Evolutionary conservation across 1,140 invertebrate genomes (phyloP).

Genomic region (Drosophila ogumai): DNA sequence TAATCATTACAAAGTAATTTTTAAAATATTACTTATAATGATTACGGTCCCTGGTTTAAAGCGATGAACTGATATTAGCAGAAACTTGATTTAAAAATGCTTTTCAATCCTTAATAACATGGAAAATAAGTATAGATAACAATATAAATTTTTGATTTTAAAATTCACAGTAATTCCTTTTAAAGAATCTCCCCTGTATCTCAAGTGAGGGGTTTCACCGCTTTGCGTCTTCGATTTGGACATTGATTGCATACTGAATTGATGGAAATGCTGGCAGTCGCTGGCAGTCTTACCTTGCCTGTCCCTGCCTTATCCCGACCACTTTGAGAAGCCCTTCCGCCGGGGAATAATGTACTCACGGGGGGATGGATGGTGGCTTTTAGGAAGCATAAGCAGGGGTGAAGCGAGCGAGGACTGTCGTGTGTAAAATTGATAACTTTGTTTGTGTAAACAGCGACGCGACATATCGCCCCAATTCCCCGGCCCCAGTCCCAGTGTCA

Average conservation of each 20-base stretch:
- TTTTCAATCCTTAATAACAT: too few relatives aligned
- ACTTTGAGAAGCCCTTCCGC: constrained; percentile 47
- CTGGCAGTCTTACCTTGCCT: constrained; percentile 20
- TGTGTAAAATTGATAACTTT: constrained; percentile 84
- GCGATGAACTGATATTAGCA: too few relatives aligned
- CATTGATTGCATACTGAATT: constrained; percentile 82
- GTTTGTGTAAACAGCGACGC: constrained; percentile 82
- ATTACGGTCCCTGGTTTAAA: too few relatives aligned
- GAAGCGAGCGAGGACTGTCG: constrained; percentile 38
- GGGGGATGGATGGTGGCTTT: background rate
- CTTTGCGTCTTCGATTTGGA: constrained; percentile 72
- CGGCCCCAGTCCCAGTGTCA: background rate
- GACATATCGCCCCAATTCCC: constrained; percentile 52
- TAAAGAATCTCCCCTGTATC: constrained; percentile 9
- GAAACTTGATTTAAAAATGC: background rate
- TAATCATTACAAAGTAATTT: too few relatives aligned
- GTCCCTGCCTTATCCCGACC: constrained; percentile 17
- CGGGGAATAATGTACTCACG: constrained; percentile 23
- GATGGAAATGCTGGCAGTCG: constrained; percentile 64
- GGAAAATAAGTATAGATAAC: too few relatives aligned
- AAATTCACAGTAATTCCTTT: too few relatives aligned
- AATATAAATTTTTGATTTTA: background rate
- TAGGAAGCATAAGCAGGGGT: constrained; percentile 22
- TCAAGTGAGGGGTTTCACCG: constrained; percentile 60
- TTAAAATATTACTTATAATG: too few relatives aligned